These are phyloP conservation scores for Mythimna pallens DNA, from an alignment of 2,888 invertebrate species.

Conservation along the genomic window DNA sequence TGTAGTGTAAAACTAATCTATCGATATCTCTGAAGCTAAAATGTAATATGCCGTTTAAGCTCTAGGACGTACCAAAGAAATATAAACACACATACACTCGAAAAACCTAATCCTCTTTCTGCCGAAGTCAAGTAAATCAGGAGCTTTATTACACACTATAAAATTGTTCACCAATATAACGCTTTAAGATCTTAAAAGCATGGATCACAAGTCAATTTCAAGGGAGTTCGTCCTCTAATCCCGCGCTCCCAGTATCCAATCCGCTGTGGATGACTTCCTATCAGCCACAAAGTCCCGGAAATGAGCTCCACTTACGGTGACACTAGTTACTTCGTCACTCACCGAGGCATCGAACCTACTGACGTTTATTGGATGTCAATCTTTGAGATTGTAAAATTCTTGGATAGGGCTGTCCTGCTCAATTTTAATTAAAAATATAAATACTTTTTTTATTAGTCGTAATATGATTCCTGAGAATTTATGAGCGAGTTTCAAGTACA, in stretches of 20 bases:
- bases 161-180: background rate
- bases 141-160: background rate
- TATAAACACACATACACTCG: too few relatives aligned
- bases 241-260: conserved; percentile 21
- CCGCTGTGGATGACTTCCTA: conserved; percentile 42
- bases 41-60: too few relatives aligned
- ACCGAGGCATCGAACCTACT: conserved; percentile 26
- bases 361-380: conserved; percentile 59
- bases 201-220: conserved; percentile 4
- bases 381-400: conserved; percentile 24
- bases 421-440: background rate
- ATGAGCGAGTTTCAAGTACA: background rate
- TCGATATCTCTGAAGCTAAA: too few relatives aligned
- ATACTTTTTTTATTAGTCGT: background rate
- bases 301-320: conserved; percentile 55
- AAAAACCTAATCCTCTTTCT: too few relatives aligned
- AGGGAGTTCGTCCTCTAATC: background rate
- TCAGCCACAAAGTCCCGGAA: conserved; percentile 54
- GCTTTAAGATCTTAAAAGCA: background rate
- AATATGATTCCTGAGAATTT: background rate
- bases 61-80: too few relatives aligned
- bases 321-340: conserved; percentile 34
- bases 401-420: conserved; percentile 23
- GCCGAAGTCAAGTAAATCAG: too few relatives aligned
- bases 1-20: too few relatives aligned